phyloP scores from a whole-genome alignment of 1,140 invertebrate genomes.

The Pogonus chalceus region DNA sequence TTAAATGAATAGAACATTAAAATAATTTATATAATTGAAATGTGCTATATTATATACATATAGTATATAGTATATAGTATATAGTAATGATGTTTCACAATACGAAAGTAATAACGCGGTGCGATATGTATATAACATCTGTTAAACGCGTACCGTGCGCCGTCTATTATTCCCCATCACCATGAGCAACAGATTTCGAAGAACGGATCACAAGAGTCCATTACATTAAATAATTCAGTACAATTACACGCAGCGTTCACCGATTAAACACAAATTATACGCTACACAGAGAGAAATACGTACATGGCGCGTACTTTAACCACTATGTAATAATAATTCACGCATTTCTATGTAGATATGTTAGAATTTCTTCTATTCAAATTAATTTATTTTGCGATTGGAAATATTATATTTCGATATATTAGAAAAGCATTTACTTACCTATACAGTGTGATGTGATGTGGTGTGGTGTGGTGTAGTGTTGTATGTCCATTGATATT shows the following conservation, averaged over 20 bases:
- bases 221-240: not conserved
- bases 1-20: too few species aligned
- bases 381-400: not conserved
- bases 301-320: too few species aligned
- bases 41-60: too few species aligned
- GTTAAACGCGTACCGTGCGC: not conserved
- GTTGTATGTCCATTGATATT: conserved; percentile 1
- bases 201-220: not conserved
- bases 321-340: too few species aligned
- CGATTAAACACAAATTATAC: not conserved
- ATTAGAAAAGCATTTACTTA: not conserved
- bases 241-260: not conserved
- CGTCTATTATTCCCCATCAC: not conserved
- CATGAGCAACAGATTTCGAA: not conserved
- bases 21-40: too few species aligned
- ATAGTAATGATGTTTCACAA: too few species aligned
- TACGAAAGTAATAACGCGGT: too few species aligned
- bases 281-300: not conserved
- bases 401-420: not conserved
- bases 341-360: not conserved
- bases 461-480: too few species aligned
- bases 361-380: not conserved
- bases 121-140: too few species aligned
- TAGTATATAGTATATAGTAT: too few species aligned
- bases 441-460: not conserved